Evolutionary conservation across 2,797 vertebrate species (phyloP), one percentile per base, ranked within the genome.

Genomic region (Argya squamiceps): DNA sequence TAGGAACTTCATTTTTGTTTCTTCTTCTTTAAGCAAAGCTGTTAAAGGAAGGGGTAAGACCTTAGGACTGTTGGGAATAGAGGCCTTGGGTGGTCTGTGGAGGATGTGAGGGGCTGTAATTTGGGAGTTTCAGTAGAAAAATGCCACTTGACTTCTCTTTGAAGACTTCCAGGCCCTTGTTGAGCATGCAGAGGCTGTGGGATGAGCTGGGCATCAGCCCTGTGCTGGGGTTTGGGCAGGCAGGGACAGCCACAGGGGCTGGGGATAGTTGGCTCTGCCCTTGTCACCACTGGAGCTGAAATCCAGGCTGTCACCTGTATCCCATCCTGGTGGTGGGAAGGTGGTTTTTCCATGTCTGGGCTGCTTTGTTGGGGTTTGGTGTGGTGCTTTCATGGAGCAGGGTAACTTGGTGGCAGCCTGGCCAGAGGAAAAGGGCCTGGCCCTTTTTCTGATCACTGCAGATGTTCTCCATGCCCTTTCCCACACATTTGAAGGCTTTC

Each of bases 401-500:
- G 27, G 0, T 0, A 37, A 39, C 43, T 87, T 0, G 0, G 24
- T 73, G 44, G 19, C 73, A 81, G 24, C 37, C 24, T 0, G 3
- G 19, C 20, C 0, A 1, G 62, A 52, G 34, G 18, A 73, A 41
- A 53, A 69, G 11, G 15, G 13, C 41, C 87, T 43, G 76, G 82
- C 29, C 29, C 47, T 67, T 59, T 84, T 55, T 36, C 67, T 3
- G 7, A 36, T 49, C 0, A 0, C 52, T 89, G 70, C 63, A 94
- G 90, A 86, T 94, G 80, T 0, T 0, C 47, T 94, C 47, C 0
- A 0, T 90, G 92, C 70, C 81, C 90, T 96, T 96, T 96, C 93
- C 92, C 95, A 96, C 92, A 94, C 78, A 84, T 90, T 76, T 86
- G 56, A 89, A 89, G 62, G 36, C 90, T 93, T 84, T 92, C 68